phyloP scores from a whole-genome alignment of 2,888 invertebrate genomes.

The Adelognathus sp. region DNA sequence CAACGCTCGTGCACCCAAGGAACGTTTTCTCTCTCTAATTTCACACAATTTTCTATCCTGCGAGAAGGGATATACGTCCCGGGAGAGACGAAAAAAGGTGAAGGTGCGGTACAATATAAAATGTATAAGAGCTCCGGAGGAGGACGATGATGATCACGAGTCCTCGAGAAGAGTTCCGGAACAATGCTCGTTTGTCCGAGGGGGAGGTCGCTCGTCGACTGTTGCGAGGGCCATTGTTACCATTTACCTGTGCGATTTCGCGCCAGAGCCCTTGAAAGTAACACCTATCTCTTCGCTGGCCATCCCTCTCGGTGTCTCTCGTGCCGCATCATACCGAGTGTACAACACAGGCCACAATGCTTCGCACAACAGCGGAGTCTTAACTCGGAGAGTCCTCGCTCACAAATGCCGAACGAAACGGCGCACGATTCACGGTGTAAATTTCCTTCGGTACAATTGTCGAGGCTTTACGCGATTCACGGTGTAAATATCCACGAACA shows the following conservation, averaged over 20 bases:
- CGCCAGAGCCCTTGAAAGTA: background rate
- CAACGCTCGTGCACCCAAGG: background rate
- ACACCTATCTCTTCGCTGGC: background rate
- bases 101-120: too few species aligned
- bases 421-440: background rate
- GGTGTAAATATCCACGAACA: conserved; percentile 65
- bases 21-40: background rate
- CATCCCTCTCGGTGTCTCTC: background rate
- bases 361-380: too few species aligned
- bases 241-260: conserved; percentile 12
- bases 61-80: background rate
- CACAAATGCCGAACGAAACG: too few species aligned
- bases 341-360: background rate
- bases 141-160: conserved; percentile 21
- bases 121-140: background rate
- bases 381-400: too few species aligned
- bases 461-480: conserved; percentile 52
- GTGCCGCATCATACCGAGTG: background rate
- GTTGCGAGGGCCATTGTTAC: background rate
- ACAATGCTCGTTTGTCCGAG: background rate
- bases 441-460: background rate
- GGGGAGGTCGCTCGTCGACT: background rate
- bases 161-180: background rate
- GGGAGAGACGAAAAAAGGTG: too few species aligned
- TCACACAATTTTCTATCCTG: background rate